Percentiles rank a stretch among this genome's conserved stretches.
phyloP scores from a whole-genome alignment of 2,113 vertebrate species.

The Geococcyx californianus region DNA sequence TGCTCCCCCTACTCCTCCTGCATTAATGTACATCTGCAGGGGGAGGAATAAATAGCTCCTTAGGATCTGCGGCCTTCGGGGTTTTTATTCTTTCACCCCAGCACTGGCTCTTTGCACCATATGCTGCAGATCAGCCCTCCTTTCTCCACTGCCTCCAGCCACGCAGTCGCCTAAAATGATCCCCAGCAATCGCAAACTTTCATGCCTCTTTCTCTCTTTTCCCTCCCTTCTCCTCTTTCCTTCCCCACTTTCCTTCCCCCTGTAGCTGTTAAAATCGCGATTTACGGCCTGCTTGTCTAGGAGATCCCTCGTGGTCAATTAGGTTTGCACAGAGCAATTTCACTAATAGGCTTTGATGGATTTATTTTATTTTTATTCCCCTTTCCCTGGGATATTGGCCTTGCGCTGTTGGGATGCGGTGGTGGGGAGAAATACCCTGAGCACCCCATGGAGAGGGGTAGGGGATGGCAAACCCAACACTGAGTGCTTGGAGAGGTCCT shows the following conservation, averaged over 20 bases:
- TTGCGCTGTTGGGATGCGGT: accelerated
- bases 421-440: background rate
- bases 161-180: background rate
- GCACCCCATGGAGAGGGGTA: accelerated
- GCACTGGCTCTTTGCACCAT: slow-evolving; percentile 64
- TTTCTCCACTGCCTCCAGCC: slow-evolving; percentile 38
- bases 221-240: accelerated
- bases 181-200: background rate
- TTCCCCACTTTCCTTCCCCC: background rate
- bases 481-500: background rate
- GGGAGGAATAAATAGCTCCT: slow-evolving; percentile 74
- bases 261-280: background rate
- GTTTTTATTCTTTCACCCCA: background rate
- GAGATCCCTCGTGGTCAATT: slow-evolving; percentile 46
- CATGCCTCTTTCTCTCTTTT: background rate
- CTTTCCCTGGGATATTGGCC: background rate
- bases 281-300: slow-evolving; percentile 28
- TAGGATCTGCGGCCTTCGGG: slow-evolving; percentile 64
- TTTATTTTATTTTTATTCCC: slow-evolving; percentile 4
- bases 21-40: slow-evolving; percentile 96
- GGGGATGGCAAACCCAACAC: background rate
- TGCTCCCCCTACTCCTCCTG: slow-evolving; percentile 75
- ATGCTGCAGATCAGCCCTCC: slow-evolving; percentile 62
- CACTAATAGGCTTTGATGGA: slow-evolving; percentile 44
- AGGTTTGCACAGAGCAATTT: slow-evolving; percentile 28